A percentile compares a stretch with the other conserved stretches of the same genome.
Conservation (phyloP, 2,797 vertebrate genomes). For the Peromyscus melanophrys region DNA sequence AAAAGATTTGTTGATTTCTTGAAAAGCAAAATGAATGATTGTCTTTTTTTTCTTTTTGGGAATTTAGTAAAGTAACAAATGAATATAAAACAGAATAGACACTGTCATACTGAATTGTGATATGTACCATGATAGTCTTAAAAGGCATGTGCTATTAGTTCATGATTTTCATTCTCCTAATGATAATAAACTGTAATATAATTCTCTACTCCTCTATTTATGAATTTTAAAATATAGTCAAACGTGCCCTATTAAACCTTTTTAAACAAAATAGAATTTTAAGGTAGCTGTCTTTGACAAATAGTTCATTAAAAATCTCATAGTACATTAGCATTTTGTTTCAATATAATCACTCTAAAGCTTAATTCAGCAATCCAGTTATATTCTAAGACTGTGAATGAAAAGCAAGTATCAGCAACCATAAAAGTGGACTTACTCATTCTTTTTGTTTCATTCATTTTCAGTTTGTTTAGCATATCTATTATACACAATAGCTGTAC, state of each 20-base stretch:
- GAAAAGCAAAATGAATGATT: conserved; percentile 41
- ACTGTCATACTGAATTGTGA: conserved; percentile 19
- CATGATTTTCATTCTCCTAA: conserved; percentile 2
- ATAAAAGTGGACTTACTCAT: conserved; percentile 10
- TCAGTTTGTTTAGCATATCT: conserved; percentile 16
- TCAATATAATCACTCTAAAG: conserved; percentile 36
- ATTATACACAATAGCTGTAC: not conserved
- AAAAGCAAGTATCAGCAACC: conserved; percentile 58
- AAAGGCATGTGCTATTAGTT: not conserved
- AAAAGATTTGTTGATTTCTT: conserved; percentile 6
- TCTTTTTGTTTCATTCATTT: not conserved
- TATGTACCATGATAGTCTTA: not conserved
- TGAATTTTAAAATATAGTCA: conserved; percentile 39
- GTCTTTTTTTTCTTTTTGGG: conserved; percentile 50
- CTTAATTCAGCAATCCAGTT: conserved; percentile 2
- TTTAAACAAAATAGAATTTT: conserved; percentile 57
- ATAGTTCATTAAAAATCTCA: not conserved
- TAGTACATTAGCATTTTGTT: not conserved
- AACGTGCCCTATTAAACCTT: not conserved
- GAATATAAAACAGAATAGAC: conserved; percentile 23
- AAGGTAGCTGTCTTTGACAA: conserved; percentile 1
- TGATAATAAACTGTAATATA: conserved; percentile 24
- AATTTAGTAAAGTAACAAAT: conserved; percentile 10
- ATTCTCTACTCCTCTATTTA: conserved; percentile 33
- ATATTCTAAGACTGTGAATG: not conserved